Percentiles rank a stretch among this genome's conserved stretches.
These are phyloP conservation scores for Drosophila barbarae DNA, from an alignment of 2,888 invertebrate species.

Conservation along the genomic window DNA sequence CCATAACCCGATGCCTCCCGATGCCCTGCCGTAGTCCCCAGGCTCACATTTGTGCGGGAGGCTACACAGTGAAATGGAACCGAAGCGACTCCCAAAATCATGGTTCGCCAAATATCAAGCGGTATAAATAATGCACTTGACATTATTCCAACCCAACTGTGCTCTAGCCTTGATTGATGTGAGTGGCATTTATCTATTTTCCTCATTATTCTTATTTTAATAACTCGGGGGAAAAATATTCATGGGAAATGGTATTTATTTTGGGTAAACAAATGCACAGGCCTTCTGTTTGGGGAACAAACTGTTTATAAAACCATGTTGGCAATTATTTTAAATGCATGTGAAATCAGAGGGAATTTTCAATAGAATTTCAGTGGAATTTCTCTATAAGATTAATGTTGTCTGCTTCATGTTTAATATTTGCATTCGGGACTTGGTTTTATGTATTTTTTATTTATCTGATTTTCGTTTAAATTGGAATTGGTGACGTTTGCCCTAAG, in stretches of 20 bases:
- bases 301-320: conserved; percentile 2
- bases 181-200: conserved; percentile 11
- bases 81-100: neutral
- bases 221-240: conserved; percentile 8
- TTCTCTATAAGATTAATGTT: neutral
- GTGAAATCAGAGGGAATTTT: neutral
- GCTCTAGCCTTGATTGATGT: conserved; percentile 7
- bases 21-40: conserved; percentile 8
- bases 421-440: neutral
- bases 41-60: conserved; percentile 28
- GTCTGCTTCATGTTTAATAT: neutral
- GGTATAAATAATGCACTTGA: conserved; percentile 18
- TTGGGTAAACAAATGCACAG: neutral
- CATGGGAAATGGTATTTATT: neutral
- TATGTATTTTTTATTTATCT: neutral
- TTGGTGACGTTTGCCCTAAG: no score
- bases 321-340: conserved; percentile 9
- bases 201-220: conserved; percentile 4
- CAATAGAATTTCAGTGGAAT: neutral
- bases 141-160: conserved; percentile 1
- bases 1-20: conserved; percentile 8
- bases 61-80: conserved; percentile 15
- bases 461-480: neutral
- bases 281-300: neutral
- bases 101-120: neutral